These are phyloP conservation scores for Tragulus kanchil DNA, from an alignment of 2,113 vertebrate genomes.

Conservation along the genomic window DNA sequence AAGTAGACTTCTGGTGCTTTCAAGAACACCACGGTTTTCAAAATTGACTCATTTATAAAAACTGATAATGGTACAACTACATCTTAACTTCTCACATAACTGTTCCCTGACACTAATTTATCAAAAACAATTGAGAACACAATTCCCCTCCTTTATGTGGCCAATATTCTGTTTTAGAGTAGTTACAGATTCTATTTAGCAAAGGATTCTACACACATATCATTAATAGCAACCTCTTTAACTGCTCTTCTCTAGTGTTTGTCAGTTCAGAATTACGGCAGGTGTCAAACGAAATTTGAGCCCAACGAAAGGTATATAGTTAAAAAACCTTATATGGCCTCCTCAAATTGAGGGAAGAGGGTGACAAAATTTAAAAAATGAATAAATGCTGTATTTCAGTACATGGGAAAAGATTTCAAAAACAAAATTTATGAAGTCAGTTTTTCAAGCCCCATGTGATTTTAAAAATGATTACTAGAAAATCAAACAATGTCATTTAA, in stretches of 20 bases:
- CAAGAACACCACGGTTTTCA: background rate
- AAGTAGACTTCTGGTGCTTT: background rate
- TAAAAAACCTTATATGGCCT: background rate
- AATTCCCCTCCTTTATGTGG: background rate
- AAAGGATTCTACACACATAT: background rate
- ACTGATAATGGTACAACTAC: background rate
- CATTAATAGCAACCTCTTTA: background rate
- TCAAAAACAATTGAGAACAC: background rate
- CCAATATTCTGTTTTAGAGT: background rate
- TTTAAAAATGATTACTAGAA: slow-evolving; percentile 14
- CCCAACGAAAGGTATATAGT: background rate
- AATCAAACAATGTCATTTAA: background rate
- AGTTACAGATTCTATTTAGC: background rate
- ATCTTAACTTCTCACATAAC: slow-evolving; percentile 20
- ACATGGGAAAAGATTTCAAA: background rate
- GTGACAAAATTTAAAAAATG: background rate
- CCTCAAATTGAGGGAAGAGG: background rate
- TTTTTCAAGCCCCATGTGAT: background rate
- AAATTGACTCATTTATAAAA: slow-evolving; percentile 32
- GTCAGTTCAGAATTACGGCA: background rate
- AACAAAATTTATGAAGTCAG: background rate
- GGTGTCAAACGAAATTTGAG: background rate
- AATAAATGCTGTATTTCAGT: background rate
- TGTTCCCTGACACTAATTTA: background rate
- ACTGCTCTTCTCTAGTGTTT: background rate